A percentile compares a stretch with the other conserved stretches of the same genome.
These are phyloP conservation scores for Acipenser transmontanus DNA, from an alignment of 2,797 vertebrate genomes.

Conservation along the genomic window DNA sequence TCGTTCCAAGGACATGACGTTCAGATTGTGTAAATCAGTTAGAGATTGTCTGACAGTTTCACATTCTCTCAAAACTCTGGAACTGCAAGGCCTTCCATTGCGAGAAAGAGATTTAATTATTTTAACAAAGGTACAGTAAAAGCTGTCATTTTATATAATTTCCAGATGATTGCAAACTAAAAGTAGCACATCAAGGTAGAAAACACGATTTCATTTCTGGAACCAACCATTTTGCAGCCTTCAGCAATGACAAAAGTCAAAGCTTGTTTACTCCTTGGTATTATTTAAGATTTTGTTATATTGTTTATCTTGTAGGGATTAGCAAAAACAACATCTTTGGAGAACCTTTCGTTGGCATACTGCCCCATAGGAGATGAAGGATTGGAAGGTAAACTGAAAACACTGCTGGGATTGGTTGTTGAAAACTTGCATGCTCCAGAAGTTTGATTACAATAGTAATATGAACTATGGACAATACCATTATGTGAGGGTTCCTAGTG, in stretches of 20 bases:
- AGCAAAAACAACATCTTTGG: slow-evolving; percentile 66
- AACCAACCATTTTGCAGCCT: too few species aligned
- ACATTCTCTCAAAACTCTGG: slow-evolving; percentile 68
- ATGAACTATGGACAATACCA: too few species aligned
- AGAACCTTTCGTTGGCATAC: slow-evolving; percentile 76
- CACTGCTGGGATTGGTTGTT: too few species aligned
- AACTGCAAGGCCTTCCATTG: slow-evolving; percentile 77
- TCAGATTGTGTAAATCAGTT: slow-evolving; percentile 78
- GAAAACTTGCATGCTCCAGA: too few species aligned
- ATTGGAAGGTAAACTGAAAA: slow-evolving; percentile 66
- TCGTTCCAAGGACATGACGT: slow-evolving; percentile 77
- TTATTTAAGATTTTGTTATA: slow-evolving; percentile 6
- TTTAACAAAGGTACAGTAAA: slow-evolving; percentile 71
- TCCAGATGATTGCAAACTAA: neutral
- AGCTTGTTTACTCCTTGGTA: slow-evolving; percentile 17
- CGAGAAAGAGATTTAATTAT: slow-evolving; percentile 76
- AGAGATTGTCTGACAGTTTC: slow-evolving; percentile 75
- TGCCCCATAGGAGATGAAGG: slow-evolving; percentile 84
- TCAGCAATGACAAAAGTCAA: neutral
- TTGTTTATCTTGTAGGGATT: slow-evolving; percentile 65
- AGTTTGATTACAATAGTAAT: too few species aligned
- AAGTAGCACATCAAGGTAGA: too few species aligned
- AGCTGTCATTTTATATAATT: neutral
- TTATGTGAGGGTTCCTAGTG: too few species aligned
- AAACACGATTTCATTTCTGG: too few species aligned